Percentiles rank a stretch among this genome's conserved stretches.
phyloP scores from a whole-genome alignment of 2,888 invertebrate species.

The Agrotis exclamationis region DNA sequence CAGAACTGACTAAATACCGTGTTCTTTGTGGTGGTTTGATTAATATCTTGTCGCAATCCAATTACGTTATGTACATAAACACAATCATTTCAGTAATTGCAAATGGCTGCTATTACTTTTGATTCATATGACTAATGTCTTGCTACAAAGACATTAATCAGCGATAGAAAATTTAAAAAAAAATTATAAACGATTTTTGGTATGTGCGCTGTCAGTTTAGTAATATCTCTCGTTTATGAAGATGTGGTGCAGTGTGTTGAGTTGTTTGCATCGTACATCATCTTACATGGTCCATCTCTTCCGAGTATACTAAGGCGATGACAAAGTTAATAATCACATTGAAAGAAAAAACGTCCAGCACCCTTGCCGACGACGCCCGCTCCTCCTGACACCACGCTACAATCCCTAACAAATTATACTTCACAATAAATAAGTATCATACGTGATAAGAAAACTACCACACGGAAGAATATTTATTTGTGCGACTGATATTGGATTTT shows the following conservation, averaged over 20 bases:
- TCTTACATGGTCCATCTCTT: conserved; percentile 47
- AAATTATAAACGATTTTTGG: conserved; percentile 4
- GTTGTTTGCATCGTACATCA: conserved; percentile 42
- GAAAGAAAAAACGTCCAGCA: conserved; percentile 4
- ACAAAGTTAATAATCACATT: conserved; percentile 53
- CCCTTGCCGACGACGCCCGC: neutral
- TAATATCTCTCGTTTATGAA: conserved; percentile 30
- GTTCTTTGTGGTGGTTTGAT: neutral
- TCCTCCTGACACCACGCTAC: neutral
- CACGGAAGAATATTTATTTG: conserved; percentile 30
- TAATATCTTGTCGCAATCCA: neutral
- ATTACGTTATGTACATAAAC: neutral
- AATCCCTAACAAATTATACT: conserved; percentile 41
- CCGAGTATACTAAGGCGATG: conserved; percentile 50
- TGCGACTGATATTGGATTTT: conserved; percentile 46
- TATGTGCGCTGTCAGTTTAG: conserved; percentile 12
- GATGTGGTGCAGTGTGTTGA: conserved; percentile 35
- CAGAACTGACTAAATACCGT: neutral
- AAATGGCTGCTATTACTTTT: neutral
- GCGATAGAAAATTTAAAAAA: neutral
- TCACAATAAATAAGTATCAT: conserved; percentile 44
- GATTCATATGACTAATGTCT: neutral
- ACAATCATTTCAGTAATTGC: neutral
- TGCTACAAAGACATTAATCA: too few relatives aligned
- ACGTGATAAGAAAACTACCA: conserved; percentile 47